Conservation (phyloP, 2,797 vertebrate species). For the Rousettus madagascariensis region DNA sequence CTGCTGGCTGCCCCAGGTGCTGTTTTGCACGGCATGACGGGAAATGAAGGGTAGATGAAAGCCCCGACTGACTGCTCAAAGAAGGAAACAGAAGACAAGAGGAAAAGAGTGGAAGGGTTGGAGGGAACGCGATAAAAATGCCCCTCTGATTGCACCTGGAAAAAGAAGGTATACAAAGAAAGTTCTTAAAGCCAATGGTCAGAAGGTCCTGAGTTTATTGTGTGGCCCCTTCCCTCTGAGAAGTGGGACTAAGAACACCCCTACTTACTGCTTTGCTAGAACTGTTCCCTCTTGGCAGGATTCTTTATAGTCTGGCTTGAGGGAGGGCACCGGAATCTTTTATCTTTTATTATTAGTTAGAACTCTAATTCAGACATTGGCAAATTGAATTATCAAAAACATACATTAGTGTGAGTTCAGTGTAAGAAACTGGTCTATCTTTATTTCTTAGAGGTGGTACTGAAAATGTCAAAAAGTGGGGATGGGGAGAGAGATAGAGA, state of each 20-base stretch:
- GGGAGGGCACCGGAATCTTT: neutral
- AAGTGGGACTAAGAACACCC: neutral
- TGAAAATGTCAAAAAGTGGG: neutral
- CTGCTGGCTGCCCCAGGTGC: slow-evolving; percentile 55
- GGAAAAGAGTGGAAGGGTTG: neutral
- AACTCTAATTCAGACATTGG: neutral
- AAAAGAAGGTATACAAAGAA: neutral
- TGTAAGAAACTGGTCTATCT: neutral
- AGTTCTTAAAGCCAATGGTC: neutral
- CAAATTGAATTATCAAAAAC: neutral
- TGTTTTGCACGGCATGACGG: slow-evolving; percentile 42
- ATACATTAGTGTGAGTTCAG: neutral
- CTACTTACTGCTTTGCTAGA: neutral
- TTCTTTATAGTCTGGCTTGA: neutral
- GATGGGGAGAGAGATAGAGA: neutral
- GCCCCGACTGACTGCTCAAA: slow-evolving; percentile 39
- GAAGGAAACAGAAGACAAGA: slow-evolving; percentile 28
- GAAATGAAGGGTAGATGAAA: neutral
- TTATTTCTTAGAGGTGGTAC: neutral
- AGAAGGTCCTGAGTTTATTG: neutral
- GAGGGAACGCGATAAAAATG: neutral
- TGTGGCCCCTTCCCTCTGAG: neutral
- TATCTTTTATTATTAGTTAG: slow-evolving; percentile 16
- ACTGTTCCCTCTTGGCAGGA: neutral
- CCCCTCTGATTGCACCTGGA: neutral